These are phyloP conservation scores for Bombus huntii DNA, from an alignment of 1,140 invertebrate genomes.

Conservation along the genomic window DNA sequence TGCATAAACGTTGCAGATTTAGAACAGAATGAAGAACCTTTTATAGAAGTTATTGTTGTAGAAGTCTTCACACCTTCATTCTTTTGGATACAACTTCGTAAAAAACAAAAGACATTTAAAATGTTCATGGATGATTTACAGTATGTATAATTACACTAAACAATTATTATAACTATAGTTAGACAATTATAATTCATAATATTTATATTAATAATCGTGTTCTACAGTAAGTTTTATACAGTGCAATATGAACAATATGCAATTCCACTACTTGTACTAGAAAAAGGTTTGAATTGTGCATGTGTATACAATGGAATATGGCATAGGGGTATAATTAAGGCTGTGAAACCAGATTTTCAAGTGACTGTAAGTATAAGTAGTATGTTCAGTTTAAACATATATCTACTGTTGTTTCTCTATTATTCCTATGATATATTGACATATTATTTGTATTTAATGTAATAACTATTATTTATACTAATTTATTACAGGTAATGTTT, in stretches of 20 bases:
- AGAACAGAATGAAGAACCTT: conserved; percentile 17
- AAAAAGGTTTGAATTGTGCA: conserved; percentile 75
- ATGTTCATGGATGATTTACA: conserved; percentile 71
- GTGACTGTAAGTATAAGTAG: conserved; percentile 60
- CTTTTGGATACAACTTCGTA: conserved; percentile 75
- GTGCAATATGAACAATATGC: conserved; percentile 50
- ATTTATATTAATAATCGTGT: not conserved
- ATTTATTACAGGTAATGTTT: conserved; percentile 74
- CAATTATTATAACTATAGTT: conserved; percentile 17
- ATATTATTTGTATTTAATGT: conserved; percentile 12
- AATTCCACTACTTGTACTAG: conserved; percentile 71
- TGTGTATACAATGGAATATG: conserved; percentile 73
- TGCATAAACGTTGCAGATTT: conserved; percentile 66
- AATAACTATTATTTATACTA: conserved; percentile 19
- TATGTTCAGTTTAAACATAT: too few species aligned
- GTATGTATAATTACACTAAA: conserved; percentile 65
- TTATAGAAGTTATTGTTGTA: conserved; percentile 64
- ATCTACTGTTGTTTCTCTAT: too few species aligned
- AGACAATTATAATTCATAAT: not conserved
- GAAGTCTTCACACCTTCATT: conserved; percentile 77
- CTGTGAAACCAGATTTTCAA: conserved; percentile 68
- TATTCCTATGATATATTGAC: too few species aligned
- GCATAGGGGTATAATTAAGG: conserved; percentile 77
- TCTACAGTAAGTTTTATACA: conserved; percentile 74
- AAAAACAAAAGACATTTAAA: conserved; percentile 58